Evolutionary conservation across 2,797 vertebrate genomes (phyloP), one percentile per base, ranked within the genome.

Genomic region (Coregonus ussuriensis): DNA sequence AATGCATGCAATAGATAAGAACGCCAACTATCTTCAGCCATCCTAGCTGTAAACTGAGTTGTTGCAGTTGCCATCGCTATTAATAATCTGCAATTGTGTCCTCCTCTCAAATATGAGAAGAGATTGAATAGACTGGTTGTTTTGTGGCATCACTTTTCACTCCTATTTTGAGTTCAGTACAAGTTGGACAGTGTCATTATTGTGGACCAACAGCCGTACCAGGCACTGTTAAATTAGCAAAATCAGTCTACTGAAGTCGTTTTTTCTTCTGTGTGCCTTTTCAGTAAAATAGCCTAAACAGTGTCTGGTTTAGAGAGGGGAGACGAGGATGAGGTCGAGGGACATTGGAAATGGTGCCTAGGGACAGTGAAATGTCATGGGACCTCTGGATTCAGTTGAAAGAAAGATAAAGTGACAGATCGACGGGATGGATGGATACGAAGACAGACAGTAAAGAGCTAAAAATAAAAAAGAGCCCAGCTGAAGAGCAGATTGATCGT

Each of bases 261-360:
- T 59, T 59, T n/a, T 59, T 59, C 62, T 65, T 25, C 62, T 25
- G 62, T 65, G 25, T 29, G 53, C 53, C 53, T 5, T 65, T 25
- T 65, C 25, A 65, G n/a, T 4, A 11, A n/a, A 31, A n/a, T 25
- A 65, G 21, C 25, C 62, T 14, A 2, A 29, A 65, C 62, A 65
- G 25, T 7, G 47, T 56, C 25, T 71, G 53, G 14, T 21, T 62
- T n/a, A 66, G 3, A 75, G 21, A 53, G 14, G 25, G 4, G 77
- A 76, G 18, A 71, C 18, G 6, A 7, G 41, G 41, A 41, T 11
- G 16, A 11, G 29, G 21, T 51, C 77, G 76, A 21, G 71, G 81
- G 77, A 82, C 80, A 74, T 76, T 81, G 81, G 81, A 82, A 52
- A 21, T 6, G 51, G 4, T 31, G 6, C 74, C 51, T 11, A 29